A percentile compares a stretch with the other conserved stretches of the same genome.
These are phyloP conservation scores for Drosophila sulfurigaster DNA, from an alignment of 1,140 invertebrate genomes.

Conservation along the genomic window DNA sequence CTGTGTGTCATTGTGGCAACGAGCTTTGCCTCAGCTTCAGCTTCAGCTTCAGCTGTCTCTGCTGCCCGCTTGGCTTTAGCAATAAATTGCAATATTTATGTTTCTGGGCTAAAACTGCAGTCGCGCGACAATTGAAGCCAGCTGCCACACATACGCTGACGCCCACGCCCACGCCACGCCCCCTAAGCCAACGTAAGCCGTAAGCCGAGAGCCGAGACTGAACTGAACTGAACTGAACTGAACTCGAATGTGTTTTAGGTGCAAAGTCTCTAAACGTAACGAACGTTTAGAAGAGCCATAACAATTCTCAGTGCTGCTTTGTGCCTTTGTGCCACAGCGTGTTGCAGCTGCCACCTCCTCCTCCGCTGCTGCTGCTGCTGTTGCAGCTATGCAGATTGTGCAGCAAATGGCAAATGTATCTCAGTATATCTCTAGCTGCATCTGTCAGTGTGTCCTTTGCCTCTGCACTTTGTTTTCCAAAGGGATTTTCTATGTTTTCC, in stretches of 20 bases:
- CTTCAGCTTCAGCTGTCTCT: background rate
- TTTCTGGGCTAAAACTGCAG: slow-evolving; percentile 75
- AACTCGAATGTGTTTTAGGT: background rate
- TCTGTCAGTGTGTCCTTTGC: slow-evolving; percentile 25
- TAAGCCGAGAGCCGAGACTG: background rate
- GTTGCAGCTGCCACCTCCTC: background rate
- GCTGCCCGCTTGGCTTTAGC: slow-evolving; percentile 13
- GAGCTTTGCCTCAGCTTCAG: background rate
- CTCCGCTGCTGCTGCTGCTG: no score
- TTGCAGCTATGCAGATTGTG: slow-evolving; percentile 25
- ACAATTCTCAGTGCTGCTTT: slow-evolving; percentile 16
- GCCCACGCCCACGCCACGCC: no score
- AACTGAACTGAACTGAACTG: background rate
- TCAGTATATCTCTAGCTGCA: slow-evolving; percentile 20
- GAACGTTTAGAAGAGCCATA: slow-evolving; percentile 1
- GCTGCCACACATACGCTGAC: background rate
- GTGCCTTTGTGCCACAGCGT: slow-evolving; percentile 19
- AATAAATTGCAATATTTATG: slow-evolving; percentile 73
- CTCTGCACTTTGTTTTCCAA: slow-evolving; percentile 72
- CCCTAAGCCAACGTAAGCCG: no score
- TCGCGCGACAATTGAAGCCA: slow-evolving; percentile 64
- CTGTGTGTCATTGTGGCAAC: slow-evolving; percentile 1
- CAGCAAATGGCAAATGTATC: slow-evolving; percentile 24
- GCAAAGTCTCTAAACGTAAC: background rate
- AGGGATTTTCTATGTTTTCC: slow-evolving; percentile 80